These are phyloP conservation scores for Aphaenogaster rudis DNA, from an alignment of 1,140 invertebrate species.

Conservation along the genomic window DNA sequence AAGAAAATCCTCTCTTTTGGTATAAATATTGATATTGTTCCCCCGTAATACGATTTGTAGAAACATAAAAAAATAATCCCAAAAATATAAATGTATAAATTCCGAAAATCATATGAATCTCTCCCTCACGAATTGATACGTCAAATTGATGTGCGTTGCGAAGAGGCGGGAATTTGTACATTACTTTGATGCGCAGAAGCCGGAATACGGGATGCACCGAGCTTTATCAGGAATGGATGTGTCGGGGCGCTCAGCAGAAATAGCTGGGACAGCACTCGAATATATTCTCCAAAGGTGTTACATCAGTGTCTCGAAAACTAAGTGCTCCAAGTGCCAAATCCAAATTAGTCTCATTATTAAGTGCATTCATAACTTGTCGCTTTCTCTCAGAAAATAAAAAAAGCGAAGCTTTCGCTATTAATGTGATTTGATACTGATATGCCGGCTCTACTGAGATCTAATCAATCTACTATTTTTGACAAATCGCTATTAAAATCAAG, in stretches of 20 bases:
- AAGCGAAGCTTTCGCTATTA: not conserved
- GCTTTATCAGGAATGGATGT: slow-evolving; percentile 77
- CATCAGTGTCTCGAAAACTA: not conserved
- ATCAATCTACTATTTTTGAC: slow-evolving; percentile 7
- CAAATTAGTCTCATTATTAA: slow-evolving; percentile 15
- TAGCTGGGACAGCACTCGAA: slow-evolving; percentile 69
- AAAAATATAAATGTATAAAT: not conserved
- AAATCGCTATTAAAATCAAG: slow-evolving; percentile 23
- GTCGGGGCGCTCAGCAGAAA: slow-evolving; percentile 73
- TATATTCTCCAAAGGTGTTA: slow-evolving; percentile 44
- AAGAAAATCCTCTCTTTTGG: not conserved
- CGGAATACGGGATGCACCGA: slow-evolving; percentile 57
- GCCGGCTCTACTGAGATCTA: not conserved
- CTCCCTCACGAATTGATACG: not conserved
- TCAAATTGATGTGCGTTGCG: slow-evolving; percentile 16
- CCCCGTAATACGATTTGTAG: not conserved
- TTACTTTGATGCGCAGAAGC: slow-evolving; percentile 75
- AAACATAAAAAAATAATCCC: not conserved
- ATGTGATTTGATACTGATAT: not conserved
- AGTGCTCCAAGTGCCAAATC: not conserved
- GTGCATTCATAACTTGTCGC: not conserved
- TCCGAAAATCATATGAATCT: not conserved
- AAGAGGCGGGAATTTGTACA: slow-evolving; percentile 59
- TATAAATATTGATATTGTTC: not conserved
- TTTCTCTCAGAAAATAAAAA: not conserved